phyloP scores from a whole-genome alignment of 2,113 vertebrate species.

The Channa argus region DNA sequence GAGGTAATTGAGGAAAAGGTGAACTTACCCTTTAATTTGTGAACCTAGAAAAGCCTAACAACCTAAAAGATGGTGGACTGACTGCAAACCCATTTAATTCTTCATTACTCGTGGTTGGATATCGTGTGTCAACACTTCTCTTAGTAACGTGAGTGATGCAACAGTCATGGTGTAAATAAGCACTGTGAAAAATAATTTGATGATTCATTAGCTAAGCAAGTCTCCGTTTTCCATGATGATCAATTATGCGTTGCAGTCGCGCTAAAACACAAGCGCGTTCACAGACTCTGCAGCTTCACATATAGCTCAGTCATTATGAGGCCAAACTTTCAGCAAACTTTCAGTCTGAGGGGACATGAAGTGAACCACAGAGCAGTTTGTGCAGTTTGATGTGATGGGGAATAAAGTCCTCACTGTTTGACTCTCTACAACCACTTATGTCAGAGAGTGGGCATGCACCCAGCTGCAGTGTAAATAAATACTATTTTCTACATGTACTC shows the following conservation, averaged over 20 bases:
- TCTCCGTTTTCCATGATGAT: constrained; percentile 27
- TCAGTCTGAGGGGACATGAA: constrained; percentile 37
- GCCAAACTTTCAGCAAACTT: constrained; percentile 40
- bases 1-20: too few relatives aligned
- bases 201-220: constrained; percentile 21
- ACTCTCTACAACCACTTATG: constrained; percentile 37
- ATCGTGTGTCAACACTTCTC: constrained; percentile 1
- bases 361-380: constrained; percentile 53
- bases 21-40: too few relatives aligned
- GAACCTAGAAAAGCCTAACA: neutral
- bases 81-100: constrained; percentile 10
- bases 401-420: constrained; percentile 79
- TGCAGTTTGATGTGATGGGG: constrained; percentile 49
- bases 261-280: constrained; percentile 4
- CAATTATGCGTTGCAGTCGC: constrained; percentile 23
- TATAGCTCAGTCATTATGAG: constrained; percentile 49
- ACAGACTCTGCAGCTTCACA: constrained; percentile 35
- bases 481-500: constrained; percentile 61
- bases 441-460: constrained; percentile 64
- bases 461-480: constrained; percentile 75
- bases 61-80: neutral
- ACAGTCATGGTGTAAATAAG: constrained; percentile 3
- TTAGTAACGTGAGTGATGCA: neutral
- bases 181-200: constrained; percentile 5
- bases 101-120: neutral